Evolutionary conservation across 2,888 invertebrate species (phyloP).

Genomic region (Mimas tiliae): DNA sequence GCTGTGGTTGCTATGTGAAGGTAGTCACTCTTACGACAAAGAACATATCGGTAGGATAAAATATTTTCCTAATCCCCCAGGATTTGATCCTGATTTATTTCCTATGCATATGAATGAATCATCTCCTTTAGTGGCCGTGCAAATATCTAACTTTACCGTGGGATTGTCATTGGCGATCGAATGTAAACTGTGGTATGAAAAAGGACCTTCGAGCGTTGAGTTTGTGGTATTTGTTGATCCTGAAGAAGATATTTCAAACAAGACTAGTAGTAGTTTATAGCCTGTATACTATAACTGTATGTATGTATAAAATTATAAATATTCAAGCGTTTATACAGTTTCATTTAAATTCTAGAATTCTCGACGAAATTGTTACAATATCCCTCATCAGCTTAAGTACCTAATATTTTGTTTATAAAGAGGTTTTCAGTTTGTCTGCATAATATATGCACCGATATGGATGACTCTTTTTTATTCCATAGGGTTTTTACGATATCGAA

Average conservation of each 20-base stretch:
- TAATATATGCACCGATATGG: too few species aligned
- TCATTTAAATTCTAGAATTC: background rate
- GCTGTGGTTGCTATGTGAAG: conserved; percentile 68
- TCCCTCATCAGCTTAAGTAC: too few species aligned
- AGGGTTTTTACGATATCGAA: too few species aligned
- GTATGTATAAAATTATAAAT: conserved; percentile 14
- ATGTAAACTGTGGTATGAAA: conserved; percentile 71
- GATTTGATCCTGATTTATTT: conserved; percentile 61
- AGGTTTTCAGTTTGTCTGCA: too few species aligned
- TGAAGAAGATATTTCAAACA: background rate
- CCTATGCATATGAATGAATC: conserved; percentile 50
- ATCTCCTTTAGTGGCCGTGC: conserved; percentile 67
- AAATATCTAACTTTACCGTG: conserved; percentile 65
- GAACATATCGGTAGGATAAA: conserved; percentile 68
- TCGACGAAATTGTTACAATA: too few species aligned
- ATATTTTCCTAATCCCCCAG: conserved; percentile 74
- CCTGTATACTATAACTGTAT: background rate
- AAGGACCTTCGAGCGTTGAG: conserved; percentile 57
- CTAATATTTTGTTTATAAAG: too few species aligned
- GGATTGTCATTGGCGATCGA: conserved; percentile 66
- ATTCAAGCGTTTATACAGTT: background rate
- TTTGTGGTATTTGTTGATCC: conserved; percentile 67
- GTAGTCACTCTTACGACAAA: conserved; percentile 65
- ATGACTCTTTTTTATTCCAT: too few species aligned
- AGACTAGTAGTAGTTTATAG: background rate